Evolutionary conservation across 2,113 vertebrate species (phyloP).

Genomic region (Rhineura floridana): DNA sequence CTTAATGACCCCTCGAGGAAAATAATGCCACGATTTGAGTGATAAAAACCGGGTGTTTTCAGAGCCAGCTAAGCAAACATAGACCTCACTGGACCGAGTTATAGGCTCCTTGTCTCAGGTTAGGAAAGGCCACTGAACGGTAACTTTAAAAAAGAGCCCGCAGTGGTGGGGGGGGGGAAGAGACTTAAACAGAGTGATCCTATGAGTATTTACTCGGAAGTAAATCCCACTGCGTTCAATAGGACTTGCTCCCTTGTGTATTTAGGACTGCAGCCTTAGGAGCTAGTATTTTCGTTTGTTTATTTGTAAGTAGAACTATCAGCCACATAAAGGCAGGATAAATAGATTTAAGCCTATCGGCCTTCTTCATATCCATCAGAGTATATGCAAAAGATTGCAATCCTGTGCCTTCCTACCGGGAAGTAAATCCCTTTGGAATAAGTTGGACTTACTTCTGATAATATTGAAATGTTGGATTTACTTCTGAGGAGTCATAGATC

Average conservation of each 20-base stretch:
- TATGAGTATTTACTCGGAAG: not conserved
- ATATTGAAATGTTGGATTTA: not conserved
- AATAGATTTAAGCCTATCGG: not conserved
- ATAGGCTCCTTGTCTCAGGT: fast-evolving
- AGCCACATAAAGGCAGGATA: not conserved
- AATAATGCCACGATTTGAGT: not conserved
- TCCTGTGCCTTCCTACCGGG: not conserved
- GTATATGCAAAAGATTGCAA: not conserved
- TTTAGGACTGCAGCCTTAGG: not conserved
- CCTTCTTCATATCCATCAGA: not conserved
- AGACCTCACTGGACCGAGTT: fast-evolving
- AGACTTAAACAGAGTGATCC: too few species aligned
- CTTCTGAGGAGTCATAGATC: not conserved
- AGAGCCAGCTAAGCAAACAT: fast-evolving
- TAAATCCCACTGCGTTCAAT: not conserved
- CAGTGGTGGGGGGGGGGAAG: not conserved
- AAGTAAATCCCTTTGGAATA: not conserved
- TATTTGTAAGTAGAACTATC: not conserved
- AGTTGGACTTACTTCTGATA: not conserved
- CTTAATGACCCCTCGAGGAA: not conserved
- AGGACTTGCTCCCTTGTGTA: not conserved
- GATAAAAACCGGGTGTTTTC: not conserved
- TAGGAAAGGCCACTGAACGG: not conserved
- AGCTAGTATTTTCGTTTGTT: not conserved
- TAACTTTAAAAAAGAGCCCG: fast-evolving